phyloP scores from a whole-genome alignment of 1,140 invertebrate species.

The Phocides pigmalion region DNA sequence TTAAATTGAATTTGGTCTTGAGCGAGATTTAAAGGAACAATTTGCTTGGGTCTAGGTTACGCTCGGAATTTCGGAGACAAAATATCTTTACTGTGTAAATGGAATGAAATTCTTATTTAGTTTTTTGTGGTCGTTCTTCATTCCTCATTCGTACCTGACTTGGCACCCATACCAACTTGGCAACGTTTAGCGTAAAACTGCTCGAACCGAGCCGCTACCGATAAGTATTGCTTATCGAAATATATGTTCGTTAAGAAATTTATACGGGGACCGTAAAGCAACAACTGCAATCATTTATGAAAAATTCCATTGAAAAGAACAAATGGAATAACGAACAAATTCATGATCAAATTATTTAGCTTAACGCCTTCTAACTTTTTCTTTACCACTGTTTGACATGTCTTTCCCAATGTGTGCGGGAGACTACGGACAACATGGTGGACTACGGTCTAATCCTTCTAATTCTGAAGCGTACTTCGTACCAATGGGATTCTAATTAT shows the following conservation, averaged over 20 bases:
- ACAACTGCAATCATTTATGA: slow-evolving; percentile 7
- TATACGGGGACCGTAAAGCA: not conserved
- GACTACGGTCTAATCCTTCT: too few relatives aligned
- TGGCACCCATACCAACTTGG: slow-evolving; percentile 20
- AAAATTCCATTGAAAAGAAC: not conserved
- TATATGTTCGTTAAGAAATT: slow-evolving; percentile 13
- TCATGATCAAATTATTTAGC: too few relatives aligned
- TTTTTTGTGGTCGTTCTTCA: slow-evolving; percentile 4
- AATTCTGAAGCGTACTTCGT: too few relatives aligned
- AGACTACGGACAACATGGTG: too few relatives aligned
- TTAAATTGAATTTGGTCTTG: slow-evolving; percentile 49
- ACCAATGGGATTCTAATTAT: too few relatives aligned
- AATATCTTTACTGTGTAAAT: slow-evolving; percentile 3
- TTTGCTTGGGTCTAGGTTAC: slow-evolving; percentile 1
- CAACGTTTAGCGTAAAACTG: slow-evolving; percentile 19
- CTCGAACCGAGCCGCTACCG: slow-evolving; percentile 2
- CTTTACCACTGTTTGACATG: too few relatives aligned
- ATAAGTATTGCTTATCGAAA: slow-evolving; percentile 28
- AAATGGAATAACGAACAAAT: too few relatives aligned
- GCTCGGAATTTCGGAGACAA: slow-evolving; percentile 8
- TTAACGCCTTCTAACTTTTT: too few relatives aligned
- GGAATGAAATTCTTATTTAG: not conserved
- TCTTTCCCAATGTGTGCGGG: too few relatives aligned
- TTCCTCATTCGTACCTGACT: slow-evolving; percentile 31
- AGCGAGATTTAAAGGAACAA: slow-evolving; percentile 29